Evolutionary conservation across 2,888 invertebrate species (phyloP), one percentile per base, ranked within the genome.

Genomic region (Diogma glabrata): DNA sequence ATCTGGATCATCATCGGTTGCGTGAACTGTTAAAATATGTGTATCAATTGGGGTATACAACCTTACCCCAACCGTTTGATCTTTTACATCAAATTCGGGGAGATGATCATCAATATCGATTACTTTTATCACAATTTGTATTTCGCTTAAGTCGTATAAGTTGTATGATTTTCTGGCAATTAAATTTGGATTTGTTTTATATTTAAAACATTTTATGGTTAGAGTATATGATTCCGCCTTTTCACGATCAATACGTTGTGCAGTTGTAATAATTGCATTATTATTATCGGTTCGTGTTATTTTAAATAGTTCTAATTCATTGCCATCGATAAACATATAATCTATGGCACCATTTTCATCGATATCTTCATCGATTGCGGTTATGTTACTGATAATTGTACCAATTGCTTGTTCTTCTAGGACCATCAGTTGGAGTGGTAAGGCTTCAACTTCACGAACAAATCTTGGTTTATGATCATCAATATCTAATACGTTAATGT

Each of bases 381-480:
- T 72, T 10, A 88, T 64, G 47, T 74, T 72, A 1, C 85, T 87
- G 9, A 88, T 77, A 4, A 77, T 69, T 0, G 82, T 78, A 14
- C 81, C 84, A 1, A 76, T 63, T 0, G 78, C 75, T 1, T 78
- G 73, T 63, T 86, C 87, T 66, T 89, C 88, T 40, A 76, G 69
- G 0, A 83, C 70, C 1, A 68, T 66, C 62, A 87, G 71, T 14
- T 78, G 67, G 4, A 84, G 54, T 0, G 87, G 85, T 3, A 75
- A 75, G 51, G 78, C 80, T 61, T 81, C 79, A 59, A 80, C 67
- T 54, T 75, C 79, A 53, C 87, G 70, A 8, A 72, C 73, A 58
- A 89, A 87, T 53, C 78, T 75, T 0, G 88, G 87, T 55, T 79
- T 78, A 60, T 88, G 86, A 61, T 89, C 88, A 61, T 89, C 88